Evolutionary conservation across 2,113 vertebrate species (phyloP).

Genomic region (Microtus oregoni): DNA sequence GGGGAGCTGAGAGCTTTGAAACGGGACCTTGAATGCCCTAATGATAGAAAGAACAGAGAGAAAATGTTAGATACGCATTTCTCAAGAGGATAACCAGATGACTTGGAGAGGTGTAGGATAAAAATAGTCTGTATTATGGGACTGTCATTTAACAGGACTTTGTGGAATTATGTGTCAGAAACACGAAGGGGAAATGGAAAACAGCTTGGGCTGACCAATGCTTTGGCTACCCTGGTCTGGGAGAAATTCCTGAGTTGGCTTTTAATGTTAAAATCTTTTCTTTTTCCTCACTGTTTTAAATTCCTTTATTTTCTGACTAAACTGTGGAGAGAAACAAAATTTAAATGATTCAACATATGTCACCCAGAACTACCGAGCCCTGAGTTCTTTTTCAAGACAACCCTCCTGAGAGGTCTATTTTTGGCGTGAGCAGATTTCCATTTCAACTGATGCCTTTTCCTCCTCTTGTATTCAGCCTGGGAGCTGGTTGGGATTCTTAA

Average conservation of each 20-base stretch:
- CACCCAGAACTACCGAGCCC: conserved; percentile 67
- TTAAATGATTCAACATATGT: conserved; percentile 80
- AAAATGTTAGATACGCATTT: conserved; percentile 46
- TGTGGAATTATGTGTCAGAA: conserved; percentile 47
- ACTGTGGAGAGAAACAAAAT: conserved; percentile 64
- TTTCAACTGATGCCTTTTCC: conserved; percentile 71
- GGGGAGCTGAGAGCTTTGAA: conserved; percentile 58
- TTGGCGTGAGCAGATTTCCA: conserved; percentile 77
- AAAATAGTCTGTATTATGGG: conserved; percentile 47
- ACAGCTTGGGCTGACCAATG: conserved; percentile 33
- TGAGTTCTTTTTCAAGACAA: conserved; percentile 70
- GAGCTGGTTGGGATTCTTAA: conserved; percentile 69
- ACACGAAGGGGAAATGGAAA: conserved; percentile 55
- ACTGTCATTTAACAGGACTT: conserved; percentile 61
- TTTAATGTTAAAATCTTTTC: conserved; percentile 62
- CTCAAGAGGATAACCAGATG: conserved; percentile 43
- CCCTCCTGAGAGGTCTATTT: conserved; percentile 73
- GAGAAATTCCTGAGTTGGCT: conserved; percentile 68
- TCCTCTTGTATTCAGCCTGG: conserved; percentile 11
- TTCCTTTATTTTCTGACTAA: conserved; percentile 68
- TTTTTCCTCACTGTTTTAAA: conserved; percentile 58
- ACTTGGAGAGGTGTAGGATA: not conserved
- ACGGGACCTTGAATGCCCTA: conserved; percentile 72
- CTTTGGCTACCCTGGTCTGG: conserved; percentile 1
- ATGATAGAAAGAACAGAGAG: conserved; percentile 59